Conservation (phyloP, 2,113 vertebrate species). For the Turdus rufiventris region DNA sequence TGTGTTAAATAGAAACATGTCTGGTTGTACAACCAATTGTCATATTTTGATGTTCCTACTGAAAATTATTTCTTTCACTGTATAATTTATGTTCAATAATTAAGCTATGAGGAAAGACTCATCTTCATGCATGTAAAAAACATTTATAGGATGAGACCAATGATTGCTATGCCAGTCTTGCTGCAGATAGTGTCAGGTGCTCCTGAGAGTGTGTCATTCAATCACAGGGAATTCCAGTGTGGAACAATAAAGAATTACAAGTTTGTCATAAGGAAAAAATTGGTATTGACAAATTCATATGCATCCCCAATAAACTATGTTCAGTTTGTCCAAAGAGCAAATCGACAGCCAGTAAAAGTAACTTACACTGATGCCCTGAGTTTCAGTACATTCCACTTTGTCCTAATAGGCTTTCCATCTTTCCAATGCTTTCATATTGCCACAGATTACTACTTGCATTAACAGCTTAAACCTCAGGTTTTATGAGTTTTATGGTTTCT, state of each 20-base stretch:
- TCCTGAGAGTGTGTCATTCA: neutral
- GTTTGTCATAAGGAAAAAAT: neutral
- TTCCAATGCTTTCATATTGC: neutral
- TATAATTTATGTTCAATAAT: neutral
- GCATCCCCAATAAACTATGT: neutral
- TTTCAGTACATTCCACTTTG: neutral
- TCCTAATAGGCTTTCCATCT: neutral
- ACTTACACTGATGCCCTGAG: neutral
- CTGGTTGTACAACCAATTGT: slow-evolving; percentile 16
- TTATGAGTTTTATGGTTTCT: neutral
- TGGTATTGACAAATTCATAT: neutral
- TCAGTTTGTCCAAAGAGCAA: neutral
- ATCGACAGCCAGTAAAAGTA: neutral
- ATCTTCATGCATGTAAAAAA: neutral
- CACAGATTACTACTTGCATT: neutral
- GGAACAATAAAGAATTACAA: neutral
- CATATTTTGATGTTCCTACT: slow-evolving; percentile 4
- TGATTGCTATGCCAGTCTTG: neutral
- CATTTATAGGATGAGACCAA: neutral
- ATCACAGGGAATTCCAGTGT: neutral
- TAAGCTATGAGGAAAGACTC: neutral
- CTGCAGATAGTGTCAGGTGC: neutral
- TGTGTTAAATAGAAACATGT: slow-evolving; percentile 30
- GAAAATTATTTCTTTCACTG: slow-evolving; percentile 1
- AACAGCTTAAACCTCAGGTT: neutral